phyloP scores from a whole-genome alignment of 2,797 vertebrate species.

The Iguana delicatissima region DNA sequence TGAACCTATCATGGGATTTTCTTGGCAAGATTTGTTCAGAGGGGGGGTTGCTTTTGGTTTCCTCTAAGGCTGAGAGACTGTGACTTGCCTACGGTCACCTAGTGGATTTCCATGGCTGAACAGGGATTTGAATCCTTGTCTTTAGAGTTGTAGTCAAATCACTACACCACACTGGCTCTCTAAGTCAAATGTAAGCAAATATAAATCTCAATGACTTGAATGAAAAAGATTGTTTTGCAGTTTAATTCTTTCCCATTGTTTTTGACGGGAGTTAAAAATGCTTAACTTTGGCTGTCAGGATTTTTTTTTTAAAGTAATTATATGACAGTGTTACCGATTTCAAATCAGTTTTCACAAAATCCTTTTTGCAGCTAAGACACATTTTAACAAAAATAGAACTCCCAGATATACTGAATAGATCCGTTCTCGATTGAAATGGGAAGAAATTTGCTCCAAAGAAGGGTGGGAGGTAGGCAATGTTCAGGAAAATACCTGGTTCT shows the following conservation, averaged over 20 bases:
- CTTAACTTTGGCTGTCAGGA: neutral
- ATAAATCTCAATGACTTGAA: neutral
- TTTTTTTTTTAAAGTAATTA: neutral
- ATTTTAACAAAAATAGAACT: neutral
- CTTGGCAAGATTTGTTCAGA: too few species aligned
- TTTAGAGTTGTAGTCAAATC: too few species aligned
- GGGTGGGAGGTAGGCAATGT: neutral
- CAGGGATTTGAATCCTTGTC: too few species aligned
- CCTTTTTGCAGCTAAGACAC: constrained; percentile 1
- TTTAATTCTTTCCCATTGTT: neutral
- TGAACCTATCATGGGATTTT: too few species aligned
- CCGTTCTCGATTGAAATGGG: too few species aligned
- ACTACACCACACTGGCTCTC: too few species aligned
- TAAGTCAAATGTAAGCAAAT: neutral
- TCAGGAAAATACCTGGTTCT: too few species aligned
- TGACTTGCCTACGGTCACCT: too few species aligned
- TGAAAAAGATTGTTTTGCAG: neutral
- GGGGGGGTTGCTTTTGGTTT: too few species aligned
- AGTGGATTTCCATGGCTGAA: too few species aligned
- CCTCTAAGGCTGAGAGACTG: too few species aligned
- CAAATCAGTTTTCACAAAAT: neutral
- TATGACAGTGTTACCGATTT: neutral
- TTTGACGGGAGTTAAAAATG: neutral
- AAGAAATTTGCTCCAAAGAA: neutral
- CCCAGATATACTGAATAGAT: neutral